Evolutionary conservation across 2,113 vertebrate genomes (phyloP).

Genomic region (Macrotis lagotis): DNA sequence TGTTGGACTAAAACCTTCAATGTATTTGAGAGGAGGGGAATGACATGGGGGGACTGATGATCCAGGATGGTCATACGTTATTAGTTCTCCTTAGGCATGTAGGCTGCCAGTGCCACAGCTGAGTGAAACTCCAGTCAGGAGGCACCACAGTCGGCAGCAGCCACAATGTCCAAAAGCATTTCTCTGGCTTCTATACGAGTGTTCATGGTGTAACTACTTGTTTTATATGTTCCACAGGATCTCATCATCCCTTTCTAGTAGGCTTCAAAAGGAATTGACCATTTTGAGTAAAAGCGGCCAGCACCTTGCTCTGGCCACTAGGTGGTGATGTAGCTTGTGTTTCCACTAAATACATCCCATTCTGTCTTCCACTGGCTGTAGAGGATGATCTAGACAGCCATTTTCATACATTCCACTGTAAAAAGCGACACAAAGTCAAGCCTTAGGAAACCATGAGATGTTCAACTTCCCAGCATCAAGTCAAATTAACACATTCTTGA

Average conservation of each 20-base stretch:
- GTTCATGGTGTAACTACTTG: background rate
- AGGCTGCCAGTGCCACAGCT: background rate
- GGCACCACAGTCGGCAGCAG: background rate
- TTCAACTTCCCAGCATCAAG: background rate
- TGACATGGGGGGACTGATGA: conserved; percentile 1
- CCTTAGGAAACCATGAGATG: conserved; percentile 32
- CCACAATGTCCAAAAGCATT: conserved; percentile 1
- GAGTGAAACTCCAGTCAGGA: conserved; percentile 17
- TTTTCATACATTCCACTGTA: conserved; percentile 21
- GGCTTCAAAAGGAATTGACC: conserved; percentile 35
- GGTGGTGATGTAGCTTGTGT: conserved; percentile 61
- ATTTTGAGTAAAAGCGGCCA: background rate
- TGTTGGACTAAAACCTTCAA: conserved; percentile 26
- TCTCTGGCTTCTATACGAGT: conserved; percentile 45
- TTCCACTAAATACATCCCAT: conserved; percentile 4
- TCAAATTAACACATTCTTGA: conserved; percentile 16
- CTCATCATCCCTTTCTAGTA: conserved; percentile 17
- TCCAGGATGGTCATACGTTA: background rate
- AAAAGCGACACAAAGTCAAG: conserved; percentile 26
- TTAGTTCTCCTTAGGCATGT: background rate
- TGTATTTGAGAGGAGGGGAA: conserved; percentile 21
- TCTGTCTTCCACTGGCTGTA: conserved; percentile 15
- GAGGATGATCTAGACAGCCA: background rate
- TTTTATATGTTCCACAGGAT: conserved; percentile 44
- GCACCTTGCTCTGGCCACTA: conserved; percentile 52